Evolutionary conservation across 2,113 vertebrate species (phyloP).

Genomic region (Urocynchramus pylzowi): DNA sequence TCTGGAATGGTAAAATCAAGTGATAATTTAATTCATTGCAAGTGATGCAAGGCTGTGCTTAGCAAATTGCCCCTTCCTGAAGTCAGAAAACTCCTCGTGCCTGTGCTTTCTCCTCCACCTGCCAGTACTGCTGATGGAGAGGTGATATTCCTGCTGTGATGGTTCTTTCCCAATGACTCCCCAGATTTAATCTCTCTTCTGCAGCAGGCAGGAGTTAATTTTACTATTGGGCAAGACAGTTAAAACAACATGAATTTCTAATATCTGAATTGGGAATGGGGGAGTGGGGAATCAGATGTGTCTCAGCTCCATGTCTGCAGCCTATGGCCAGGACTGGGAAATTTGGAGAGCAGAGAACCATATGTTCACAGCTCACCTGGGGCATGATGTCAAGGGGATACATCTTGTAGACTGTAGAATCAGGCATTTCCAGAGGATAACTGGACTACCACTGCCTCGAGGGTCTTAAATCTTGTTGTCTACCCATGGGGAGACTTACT

Average conservation of each 20-base stretch:
- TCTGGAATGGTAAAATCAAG: not conserved
- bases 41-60: not conserved
- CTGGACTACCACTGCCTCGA: not conserved
- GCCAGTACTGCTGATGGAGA: not conserved
- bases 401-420: not conserved
- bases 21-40: not conserved
- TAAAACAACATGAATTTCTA: not conserved
- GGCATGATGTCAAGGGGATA: not conserved
- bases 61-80: not conserved
- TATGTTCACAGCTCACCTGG: not conserved
- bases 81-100: not conserved
- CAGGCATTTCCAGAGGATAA: not conserved
- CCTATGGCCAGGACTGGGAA: not conserved
- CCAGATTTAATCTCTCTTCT: not conserved
- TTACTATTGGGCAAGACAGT: not conserved
- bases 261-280: accelerated
- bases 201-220: not conserved
- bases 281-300: not conserved
- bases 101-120: not conserved
- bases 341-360: not conserved
- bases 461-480: not conserved
- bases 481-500: not conserved
- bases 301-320: not conserved
- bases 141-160: not conserved
- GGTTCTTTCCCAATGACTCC: not conserved